Evolutionary conservation across 2,113 vertebrate genomes (phyloP).

Genomic region (Catharus minimus): DNA sequence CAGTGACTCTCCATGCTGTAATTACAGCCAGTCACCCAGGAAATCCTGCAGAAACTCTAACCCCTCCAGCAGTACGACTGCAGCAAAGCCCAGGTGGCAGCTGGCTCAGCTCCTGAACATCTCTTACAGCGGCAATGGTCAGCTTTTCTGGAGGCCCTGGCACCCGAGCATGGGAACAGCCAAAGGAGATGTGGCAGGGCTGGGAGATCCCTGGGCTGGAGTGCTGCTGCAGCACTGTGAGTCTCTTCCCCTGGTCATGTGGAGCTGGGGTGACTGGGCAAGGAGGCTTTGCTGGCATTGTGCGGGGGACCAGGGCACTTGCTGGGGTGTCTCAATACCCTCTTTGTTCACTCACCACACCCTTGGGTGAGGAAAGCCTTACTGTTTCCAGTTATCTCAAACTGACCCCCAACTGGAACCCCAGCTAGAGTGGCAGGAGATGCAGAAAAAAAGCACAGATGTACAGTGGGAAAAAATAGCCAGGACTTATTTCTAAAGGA

Average conservation of each 20-base stretch:
- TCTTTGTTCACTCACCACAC: neutral
- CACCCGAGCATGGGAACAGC: neutral
- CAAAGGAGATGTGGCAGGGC: neutral
- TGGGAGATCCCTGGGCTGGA: neutral
- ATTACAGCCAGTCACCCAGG: neutral
- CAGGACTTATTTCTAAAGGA: neutral
- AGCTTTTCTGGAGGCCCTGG: neutral
- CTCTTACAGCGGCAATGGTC: neutral
- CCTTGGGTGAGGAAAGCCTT: neutral
- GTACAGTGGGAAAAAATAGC: neutral
- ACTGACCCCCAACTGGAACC: neutral
- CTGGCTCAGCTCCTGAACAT: accelerated
- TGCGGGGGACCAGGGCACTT: neutral
- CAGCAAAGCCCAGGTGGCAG: neutral
- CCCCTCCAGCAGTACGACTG: accelerated
- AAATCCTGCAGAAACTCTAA: neutral
- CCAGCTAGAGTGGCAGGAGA: neutral
- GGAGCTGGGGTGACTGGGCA: neutral
- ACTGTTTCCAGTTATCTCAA: neutral
- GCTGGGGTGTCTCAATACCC: neutral
- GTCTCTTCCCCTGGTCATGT: neutral
- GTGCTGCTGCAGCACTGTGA: accelerated
- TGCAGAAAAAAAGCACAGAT: neutral
- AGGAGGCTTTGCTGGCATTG: neutral
- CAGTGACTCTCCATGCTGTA: neutral